Base-by-base conservation (phyloP, 2,797 vertebrate genomes). In the Capromys pilorides region DNA sequence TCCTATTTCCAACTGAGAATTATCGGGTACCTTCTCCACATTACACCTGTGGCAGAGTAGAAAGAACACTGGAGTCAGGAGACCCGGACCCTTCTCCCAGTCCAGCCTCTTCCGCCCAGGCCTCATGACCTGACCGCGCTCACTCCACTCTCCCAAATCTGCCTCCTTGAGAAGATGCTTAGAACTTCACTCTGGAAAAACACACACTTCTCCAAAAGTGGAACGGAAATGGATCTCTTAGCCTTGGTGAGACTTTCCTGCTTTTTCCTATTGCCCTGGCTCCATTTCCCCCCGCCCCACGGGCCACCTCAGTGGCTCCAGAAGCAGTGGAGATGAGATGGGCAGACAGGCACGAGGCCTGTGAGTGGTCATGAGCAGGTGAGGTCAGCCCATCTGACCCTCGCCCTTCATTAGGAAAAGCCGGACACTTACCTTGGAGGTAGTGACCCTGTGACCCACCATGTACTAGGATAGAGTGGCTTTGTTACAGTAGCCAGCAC, bases 1-100 rank as follows among this genome's bases (percentile, higher is more conserved):
- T 97, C 97, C 97, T 97, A 97, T 97, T 97, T 97, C 97, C 97
- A 97, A 97, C 96, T 97, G 96, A 97, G 96, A 97, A 96, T 97
- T 97, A 97, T 96, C 88, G 97, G 97, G 96, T 96, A 97, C 96
- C 97, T 97, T 97, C 97, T 97, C 97, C 97, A 94, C 96, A 94
- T 96, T 97, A 97, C 97, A 97, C 97, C 97, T 97, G 97, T 0
- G 79, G 90, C 86, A 97, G 95, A 97, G 97, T 96, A 97, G 93
- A 96, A 96, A 97, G 97, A 97, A 97, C 87, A 97, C 95, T 82
- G 4, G 51, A 51, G 96, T 97, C 96, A 97, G 97, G 97, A 95
- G 95, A 96, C 95, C 96, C 91, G 95, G 92, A 91, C 93, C 61
- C 86, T 41, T 1, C 4, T 62, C 88, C 95, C 84, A 18, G 64